Percentiles rank a stretch among this genome's conserved stretches.
Evolutionary conservation across 1,140 invertebrate species (phyloP).

Genomic region (Oncopeltus fasciatus): DNA sequence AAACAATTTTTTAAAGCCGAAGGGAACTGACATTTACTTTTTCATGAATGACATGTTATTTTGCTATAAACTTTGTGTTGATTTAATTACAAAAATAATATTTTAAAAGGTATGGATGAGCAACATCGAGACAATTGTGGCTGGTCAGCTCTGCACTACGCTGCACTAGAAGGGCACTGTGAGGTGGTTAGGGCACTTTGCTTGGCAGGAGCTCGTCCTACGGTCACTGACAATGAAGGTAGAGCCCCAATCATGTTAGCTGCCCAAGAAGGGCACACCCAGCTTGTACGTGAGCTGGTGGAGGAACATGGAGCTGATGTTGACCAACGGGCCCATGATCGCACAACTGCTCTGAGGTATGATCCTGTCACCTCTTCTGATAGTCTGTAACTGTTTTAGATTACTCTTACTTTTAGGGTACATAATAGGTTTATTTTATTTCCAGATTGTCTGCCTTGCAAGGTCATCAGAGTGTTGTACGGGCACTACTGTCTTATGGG

Average conservation of each 20-base stretch:
- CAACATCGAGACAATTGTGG: conserved; percentile 82
- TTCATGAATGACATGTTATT: too few species aligned
- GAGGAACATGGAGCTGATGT: conserved; percentile 61
- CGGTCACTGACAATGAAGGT: conserved; percentile 86
- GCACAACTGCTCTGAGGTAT: conserved; percentile 78
- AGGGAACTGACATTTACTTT: too few species aligned
- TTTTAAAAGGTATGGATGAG: conserved; percentile 60
- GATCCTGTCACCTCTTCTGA: too few species aligned
- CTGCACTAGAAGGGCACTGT: conserved; percentile 81
- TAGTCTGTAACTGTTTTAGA: too few species aligned
- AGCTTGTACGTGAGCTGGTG: conserved; percentile 54
- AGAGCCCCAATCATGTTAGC: conserved; percentile 80
- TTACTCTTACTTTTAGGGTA: too few species aligned
- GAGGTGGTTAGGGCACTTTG: conserved; percentile 75
- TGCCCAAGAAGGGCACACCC: conserved; percentile 70
- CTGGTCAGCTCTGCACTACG: conserved; percentile 86
- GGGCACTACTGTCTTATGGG: conserved; percentile 52
- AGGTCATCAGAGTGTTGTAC: conserved; percentile 71
- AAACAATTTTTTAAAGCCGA: too few species aligned
- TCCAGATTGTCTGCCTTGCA: conserved; percentile 63
- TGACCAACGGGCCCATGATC: conserved; percentile 82
- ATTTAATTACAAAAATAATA: too few species aligned
- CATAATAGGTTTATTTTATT: neutral
- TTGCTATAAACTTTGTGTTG: too few species aligned
- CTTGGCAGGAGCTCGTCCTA: conserved; percentile 81